Percentiles rank a stretch among this genome's conserved stretches.
These are phyloP conservation scores for Herpailurus yagouaroundi DNA, from an alignment of 2,113 vertebrate species.

Conservation along the genomic window DNA sequence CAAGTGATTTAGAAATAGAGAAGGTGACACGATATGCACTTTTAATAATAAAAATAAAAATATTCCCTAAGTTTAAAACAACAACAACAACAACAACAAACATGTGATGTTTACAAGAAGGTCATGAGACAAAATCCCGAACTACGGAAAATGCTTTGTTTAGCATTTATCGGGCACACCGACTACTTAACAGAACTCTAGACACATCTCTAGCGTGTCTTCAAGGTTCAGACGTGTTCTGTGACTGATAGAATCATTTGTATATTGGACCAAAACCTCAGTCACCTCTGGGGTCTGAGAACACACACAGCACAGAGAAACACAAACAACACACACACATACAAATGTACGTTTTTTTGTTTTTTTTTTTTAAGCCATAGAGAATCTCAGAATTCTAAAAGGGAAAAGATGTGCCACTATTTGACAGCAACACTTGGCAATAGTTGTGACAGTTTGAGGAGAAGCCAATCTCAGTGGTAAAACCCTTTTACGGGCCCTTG, in stretches of 20 bases:
- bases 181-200: background rate
- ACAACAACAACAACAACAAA: background rate
- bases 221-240: background rate
- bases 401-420: constrained; percentile 50
- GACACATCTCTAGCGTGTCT: background rate
- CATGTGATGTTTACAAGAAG: background rate
- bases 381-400: constrained; percentile 60
- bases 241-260: constrained; percentile 28
- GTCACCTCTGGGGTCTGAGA: constrained; percentile 25
- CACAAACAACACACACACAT: constrained; percentile 2
- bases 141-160: background rate
- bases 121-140: background rate
- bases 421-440: constrained; percentile 76
- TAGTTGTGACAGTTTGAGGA: constrained; percentile 64
- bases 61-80: background rate
- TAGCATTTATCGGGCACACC: background rate
- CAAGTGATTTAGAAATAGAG: background rate
- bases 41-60: background rate
- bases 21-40: background rate
- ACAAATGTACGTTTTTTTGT: background rate
- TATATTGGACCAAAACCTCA: constrained; percentile 50
- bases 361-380: constrained; percentile 11
- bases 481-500: constrained; percentile 68
- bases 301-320: constrained; percentile 32
- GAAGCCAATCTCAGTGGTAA: constrained; percentile 63